Percentiles rank a stretch among this genome's conserved stretches.
phyloP scores from a whole-genome alignment of 2,113 vertebrate genomes.

The Ophthalmolycus amberensis region DNA sequence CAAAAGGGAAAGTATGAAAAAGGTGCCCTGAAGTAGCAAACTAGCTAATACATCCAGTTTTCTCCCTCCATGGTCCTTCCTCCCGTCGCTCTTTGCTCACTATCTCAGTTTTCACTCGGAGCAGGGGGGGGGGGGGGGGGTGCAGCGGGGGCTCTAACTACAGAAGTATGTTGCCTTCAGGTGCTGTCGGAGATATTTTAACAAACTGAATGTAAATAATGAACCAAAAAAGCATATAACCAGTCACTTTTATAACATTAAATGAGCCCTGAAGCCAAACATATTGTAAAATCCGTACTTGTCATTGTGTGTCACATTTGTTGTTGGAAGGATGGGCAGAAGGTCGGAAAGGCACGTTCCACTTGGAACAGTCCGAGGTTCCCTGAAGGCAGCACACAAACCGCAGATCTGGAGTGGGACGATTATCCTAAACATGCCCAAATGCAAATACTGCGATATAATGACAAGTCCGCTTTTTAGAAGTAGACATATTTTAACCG shows the following conservation, averaged over 20 bases:
- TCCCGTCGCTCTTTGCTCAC: constrained; percentile 60
- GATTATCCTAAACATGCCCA: background rate
- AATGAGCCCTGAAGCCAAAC: background rate
- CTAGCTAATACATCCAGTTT: constrained; percentile 58
- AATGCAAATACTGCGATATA: constrained; percentile 2
- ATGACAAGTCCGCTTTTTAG: background rate
- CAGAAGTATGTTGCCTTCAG: constrained; percentile 46
- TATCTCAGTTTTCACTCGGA: constrained; percentile 77
- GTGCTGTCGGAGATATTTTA: constrained; percentile 27
- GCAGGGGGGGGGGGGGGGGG: constrained; percentile 39
- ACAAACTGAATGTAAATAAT: background rate
- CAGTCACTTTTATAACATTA: background rate
- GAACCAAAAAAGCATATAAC: background rate
- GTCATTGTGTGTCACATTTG: background rate
- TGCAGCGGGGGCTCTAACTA: constrained; percentile 34
- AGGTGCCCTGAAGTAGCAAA: constrained; percentile 21
- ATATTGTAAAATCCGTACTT: background rate
- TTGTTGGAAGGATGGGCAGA: background rate
- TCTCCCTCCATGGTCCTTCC: constrained; percentile 74
- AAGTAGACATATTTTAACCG: background rate
- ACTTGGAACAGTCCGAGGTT: background rate
- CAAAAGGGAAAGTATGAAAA: background rate
- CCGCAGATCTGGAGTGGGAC: background rate
- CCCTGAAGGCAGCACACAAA: constrained; percentile 29
- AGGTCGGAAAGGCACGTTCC: too few relatives aligned